phyloP scores from a whole-genome alignment of 2,888 invertebrate species.

The Creontiades dilutus region DNA sequence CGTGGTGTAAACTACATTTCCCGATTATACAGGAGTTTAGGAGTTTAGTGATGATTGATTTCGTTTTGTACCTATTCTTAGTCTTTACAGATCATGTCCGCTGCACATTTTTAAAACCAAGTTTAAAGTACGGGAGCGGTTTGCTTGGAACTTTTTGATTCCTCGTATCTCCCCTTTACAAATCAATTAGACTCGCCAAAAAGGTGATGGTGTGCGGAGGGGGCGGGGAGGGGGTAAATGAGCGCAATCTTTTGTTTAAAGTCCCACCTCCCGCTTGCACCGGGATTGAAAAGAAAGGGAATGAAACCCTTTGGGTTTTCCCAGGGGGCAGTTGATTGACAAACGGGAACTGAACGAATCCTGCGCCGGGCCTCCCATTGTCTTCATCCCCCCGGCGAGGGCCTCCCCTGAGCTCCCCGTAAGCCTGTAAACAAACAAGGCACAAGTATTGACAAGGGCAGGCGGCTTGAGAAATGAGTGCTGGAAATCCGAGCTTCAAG shows the following conservation, averaged over 20 bases:
- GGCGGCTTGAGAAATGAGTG: slow-evolving; percentile 59
- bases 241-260: background rate
- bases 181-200: background rate
- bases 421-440: slow-evolving; percentile 62
- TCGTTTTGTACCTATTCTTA: too few species aligned
- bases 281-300: slow-evolving; percentile 36
- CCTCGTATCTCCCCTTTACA: background rate
- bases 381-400: slow-evolving; percentile 20
- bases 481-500: slow-evolving; percentile 53
- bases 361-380: background rate
- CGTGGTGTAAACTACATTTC: too few species aligned
- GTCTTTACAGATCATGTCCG: too few species aligned
- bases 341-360: slow-evolving; percentile 41
- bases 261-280: background rate
- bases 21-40: too few species aligned
- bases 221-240: background rate
- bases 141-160: background rate
- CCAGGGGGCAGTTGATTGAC: slow-evolving; percentile 53
- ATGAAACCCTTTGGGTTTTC: slow-evolving; percentile 52
- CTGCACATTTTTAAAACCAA: too few species aligned
- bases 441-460: slow-evolving; percentile 60
- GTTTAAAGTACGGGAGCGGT: too few species aligned
- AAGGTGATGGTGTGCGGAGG: too few species aligned
- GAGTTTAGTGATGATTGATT: too few species aligned
- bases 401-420: slow-evolving; percentile 33